These are phyloP conservation scores for Thymelicus sylvestris DNA, from an alignment of 2,888 invertebrate species.

Conservation along the genomic window DNA sequence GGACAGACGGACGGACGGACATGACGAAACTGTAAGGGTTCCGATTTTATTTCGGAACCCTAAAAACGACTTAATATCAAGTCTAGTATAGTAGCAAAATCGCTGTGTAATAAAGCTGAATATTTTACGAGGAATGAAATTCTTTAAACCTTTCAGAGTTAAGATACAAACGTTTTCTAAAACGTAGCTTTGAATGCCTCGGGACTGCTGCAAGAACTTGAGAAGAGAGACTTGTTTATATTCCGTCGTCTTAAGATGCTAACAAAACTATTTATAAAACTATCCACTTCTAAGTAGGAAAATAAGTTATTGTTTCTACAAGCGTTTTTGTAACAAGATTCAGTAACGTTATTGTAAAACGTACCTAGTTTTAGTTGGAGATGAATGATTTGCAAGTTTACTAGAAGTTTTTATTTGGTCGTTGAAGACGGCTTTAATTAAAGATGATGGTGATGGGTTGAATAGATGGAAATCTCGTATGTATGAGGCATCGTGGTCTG, in stretches of 20 bases:
- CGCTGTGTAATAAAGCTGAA: background rate
- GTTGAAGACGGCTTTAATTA: too few relatives aligned
- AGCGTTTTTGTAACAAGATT: constrained; percentile 27
- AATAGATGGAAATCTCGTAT: too few relatives aligned
- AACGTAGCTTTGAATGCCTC: background rate
- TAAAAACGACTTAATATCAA: too few relatives aligned
- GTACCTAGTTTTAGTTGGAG: constrained; percentile 4
- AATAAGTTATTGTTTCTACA: constrained; percentile 25
- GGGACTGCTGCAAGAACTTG: background rate
- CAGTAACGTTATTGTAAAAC: constrained; percentile 18
- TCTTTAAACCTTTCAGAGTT: too few relatives aligned
- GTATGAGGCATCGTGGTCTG: too few relatives aligned
- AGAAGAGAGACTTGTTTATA: background rate
- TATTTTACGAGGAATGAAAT: background rate
- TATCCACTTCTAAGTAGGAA: constrained; percentile 29
- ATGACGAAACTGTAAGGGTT: too few relatives aligned
- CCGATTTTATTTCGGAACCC: too few relatives aligned
- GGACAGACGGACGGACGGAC: too few relatives aligned
- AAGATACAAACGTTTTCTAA: background rate
- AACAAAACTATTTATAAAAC: constrained; percentile 21
- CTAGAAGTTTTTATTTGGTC: too few relatives aligned
- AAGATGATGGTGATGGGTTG: too few relatives aligned
- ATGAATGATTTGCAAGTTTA: constrained; percentile 15
- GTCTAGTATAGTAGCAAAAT: too few relatives aligned
- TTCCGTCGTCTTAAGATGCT: background rate